Evolutionary conservation across 2,797 vertebrate genomes (phyloP).

Genomic region (Cheracebus regulus): DNA sequence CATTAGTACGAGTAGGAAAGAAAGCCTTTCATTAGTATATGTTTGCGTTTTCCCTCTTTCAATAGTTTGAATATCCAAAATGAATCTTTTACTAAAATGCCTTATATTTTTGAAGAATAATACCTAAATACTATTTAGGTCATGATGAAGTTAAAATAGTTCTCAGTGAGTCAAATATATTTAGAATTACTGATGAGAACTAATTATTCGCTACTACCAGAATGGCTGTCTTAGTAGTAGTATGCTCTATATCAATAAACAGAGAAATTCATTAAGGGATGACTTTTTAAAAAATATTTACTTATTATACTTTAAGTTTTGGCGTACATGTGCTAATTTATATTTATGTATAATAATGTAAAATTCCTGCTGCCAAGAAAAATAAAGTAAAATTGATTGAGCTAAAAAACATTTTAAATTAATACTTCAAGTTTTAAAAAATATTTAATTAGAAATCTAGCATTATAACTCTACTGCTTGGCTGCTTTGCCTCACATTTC

Average conservation of each 20-base stretch:
- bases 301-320: too few species aligned
- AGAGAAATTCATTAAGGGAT: conserved; percentile 52
- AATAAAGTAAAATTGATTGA: not conserved
- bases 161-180: conserved; percentile 42
- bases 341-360: conserved; percentile 39
- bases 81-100: conserved; percentile 53
- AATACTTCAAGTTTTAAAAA: conserved; percentile 2
- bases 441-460: not conserved
- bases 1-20: conserved; percentile 50
- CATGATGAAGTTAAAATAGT: conserved; percentile 58
- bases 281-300: conserved; percentile 26
- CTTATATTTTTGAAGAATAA: conserved; percentile 27
- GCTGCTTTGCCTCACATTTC: not conserved
- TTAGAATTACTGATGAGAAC: conserved; percentile 60
- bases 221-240: not conserved
- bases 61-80: conserved; percentile 50
- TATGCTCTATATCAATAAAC: conserved; percentile 38
- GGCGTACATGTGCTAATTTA: not conserved
- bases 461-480: not conserved
- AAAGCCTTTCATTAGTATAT: not conserved
- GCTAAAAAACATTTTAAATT: conserved; percentile 36
- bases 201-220: conserved; percentile 32
- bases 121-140: conserved; percentile 41
- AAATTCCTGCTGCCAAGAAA: conserved; percentile 49
- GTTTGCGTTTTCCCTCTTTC: conserved; percentile 34